Base-by-base conservation (phyloP, 2,113 vertebrate genomes). In the Herpailurus yagouaroundi region DNA sequence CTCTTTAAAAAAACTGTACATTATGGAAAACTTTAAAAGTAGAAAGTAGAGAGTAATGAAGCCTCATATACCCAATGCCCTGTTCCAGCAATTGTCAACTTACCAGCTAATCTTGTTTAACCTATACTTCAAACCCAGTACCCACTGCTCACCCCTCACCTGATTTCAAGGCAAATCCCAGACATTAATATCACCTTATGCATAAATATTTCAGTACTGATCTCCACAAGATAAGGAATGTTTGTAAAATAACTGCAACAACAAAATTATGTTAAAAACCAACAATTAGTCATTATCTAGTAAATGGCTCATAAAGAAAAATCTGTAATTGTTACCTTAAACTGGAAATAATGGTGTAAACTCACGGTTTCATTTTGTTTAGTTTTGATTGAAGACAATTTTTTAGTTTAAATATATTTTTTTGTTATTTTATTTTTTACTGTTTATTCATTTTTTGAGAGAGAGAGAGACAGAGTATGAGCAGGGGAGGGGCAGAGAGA, bases 121-220 rank as follows among this genome's bases (percentile, higher is more conserved):
- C 9, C 23, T n/a, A 55, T 80, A 91, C n/a, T 80, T 50, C 38
- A 94, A 45, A 52, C 5, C 18, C 29, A 68, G 18, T 77, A 71
- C 50, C 27, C 76, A 83, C 13, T 68, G 55, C 27, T 63, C 45
- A 85, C 16, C 38, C 38, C 10, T 82, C 52, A 74, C 29, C 77
- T 74, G 48, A 95, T 96, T 96, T 86, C 95, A 45, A 95, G 48
- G 71, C 63, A 95, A 96, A 97, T 87, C 27, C 48, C 33, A 90
- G 38, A 93, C 60, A 60, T 80, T 38, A 85, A 48, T 69, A 82
- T 83, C 31, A 87, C 18, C 29, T 29, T 29, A 93, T 38, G 19
- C 5, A 66, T 77, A 93, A 95, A 60, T 90, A 92, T 69, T 92
- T 96, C 36, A 97, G 36, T 87, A 77, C 14, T 95, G 66, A 87